Base-by-base conservation (phyloP, 2,888 invertebrate species). In the Catocala nupta region DNA sequence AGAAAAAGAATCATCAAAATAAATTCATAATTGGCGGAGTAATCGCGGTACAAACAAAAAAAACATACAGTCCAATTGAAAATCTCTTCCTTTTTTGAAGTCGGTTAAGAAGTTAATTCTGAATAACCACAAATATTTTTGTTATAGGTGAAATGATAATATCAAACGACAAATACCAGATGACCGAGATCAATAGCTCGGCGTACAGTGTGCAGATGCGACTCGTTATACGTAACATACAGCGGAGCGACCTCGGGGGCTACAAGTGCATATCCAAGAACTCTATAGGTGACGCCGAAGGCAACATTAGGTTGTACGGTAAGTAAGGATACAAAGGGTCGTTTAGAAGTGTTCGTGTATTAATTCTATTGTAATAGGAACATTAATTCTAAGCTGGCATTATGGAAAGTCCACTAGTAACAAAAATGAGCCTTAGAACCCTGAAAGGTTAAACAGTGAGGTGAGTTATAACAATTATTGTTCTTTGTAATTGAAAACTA, bases 181-280 rank as follows among this genome's bases (percentile, higher is more conserved):
- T 98, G 96, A 96, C 96, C 50, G 98, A 98, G 89, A 96, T 96
- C 83, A 96, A 96, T 90, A 96, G 96, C 77, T 97, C 97, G 0
- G 96, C 97, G 88, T 98, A 98, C 94, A 97, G 97, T 84, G 96
- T 97, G 8, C 97, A 97, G 87, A 98, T 98, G 98, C 95, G 96
- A 58, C 95, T 98, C 68, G 95, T 97, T 57, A 96, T 98, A 52
- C 95, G 95, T 60, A 96, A 96, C 78, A 95, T 98, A 66, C 96
- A 96, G 83, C 95, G 96, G 71, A 95, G 95, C 64, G 97, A 98
- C 87, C 95, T 97, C 77, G 97, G 97, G 12, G 97, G 97, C 55
- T 98, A 98, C 95, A 98, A 97, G 87, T 98, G 98, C 93, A 97
- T 98, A 82, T 98, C 98, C 56, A 98, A 98, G 92, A 98, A 98